Evolutionary conservation across 2,888 invertebrate genomes (phyloP).

Genomic region (Limnephilus auricula): DNA sequence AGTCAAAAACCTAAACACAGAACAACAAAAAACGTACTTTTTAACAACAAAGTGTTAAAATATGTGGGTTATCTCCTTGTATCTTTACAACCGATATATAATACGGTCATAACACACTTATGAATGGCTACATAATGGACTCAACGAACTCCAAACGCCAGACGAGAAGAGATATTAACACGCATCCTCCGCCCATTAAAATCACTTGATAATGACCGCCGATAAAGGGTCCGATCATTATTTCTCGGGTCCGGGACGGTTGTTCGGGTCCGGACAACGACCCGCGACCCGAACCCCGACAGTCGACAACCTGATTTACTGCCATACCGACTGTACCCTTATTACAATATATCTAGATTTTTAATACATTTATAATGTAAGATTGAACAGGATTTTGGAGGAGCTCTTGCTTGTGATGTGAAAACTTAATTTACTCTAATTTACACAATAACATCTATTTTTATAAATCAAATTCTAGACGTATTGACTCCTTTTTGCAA

Average conservation of each 20-base stretch:
- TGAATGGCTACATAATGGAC: background rate
- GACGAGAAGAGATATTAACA: background rate
- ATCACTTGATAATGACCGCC: background rate
- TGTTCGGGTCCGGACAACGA: background rate
- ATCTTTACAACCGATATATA: background rate
- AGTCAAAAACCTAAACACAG: no score
- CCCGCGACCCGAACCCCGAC: background rate
- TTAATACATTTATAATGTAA: background rate
- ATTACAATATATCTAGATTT: background rate
- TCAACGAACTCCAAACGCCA: background rate
- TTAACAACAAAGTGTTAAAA: no score
- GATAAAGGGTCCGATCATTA: background rate
- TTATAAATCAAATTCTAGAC: no score
- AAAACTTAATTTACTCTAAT: background rate
- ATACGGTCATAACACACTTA: background rate
- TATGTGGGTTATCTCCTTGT: background rate
- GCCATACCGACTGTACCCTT: background rate
- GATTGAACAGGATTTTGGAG: background rate
- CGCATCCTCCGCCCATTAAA: background rate
- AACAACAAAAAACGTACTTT: no score
- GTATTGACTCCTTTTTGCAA: no score
- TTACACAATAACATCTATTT: no score
- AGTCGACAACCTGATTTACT: background rate
- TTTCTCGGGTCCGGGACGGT: background rate
- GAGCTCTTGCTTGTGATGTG: background rate